A percentile compares a stretch with the other conserved stretches of the same genome.
These are phyloP conservation scores for Aproaerema taeniolella DNA, from an alignment of 2,888 invertebrate species.

Conservation along the genomic window DNA sequence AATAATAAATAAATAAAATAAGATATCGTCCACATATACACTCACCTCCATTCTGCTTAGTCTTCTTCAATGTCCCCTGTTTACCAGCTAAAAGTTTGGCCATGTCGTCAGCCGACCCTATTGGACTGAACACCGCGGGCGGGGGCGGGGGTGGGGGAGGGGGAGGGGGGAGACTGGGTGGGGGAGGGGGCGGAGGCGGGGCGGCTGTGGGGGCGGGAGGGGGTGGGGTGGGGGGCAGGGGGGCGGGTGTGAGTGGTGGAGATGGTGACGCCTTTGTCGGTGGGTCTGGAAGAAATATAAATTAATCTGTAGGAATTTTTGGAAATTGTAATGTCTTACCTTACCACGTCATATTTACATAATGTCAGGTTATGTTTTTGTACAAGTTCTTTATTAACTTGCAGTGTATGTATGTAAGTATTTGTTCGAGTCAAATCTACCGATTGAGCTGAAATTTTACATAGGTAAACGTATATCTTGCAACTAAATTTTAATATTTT, in stretches of 20 bases:
- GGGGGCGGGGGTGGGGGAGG: constrained; percentile 66
- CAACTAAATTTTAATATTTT: too few relatives aligned
- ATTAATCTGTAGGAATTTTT: too few relatives aligned
- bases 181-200: constrained; percentile 25
- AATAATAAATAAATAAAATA: too few relatives aligned
- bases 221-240: constrained; percentile 17
- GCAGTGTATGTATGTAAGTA: too few relatives aligned
- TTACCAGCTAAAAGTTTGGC: constrained; percentile 77
- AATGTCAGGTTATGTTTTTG: too few relatives aligned
- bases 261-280: constrained; percentile 5
- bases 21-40: too few relatives aligned
- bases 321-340: too few relatives aligned
- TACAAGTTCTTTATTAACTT: too few relatives aligned
- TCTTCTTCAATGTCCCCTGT: constrained; percentile 71
- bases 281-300: constrained; percentile 4
- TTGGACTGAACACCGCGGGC: constrained; percentile 42
- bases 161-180: constrained; percentile 33
- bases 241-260: constrained; percentile 12
- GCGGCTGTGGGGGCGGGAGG: constrained; percentile 23
- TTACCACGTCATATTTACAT: too few relatives aligned
- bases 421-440: too few relatives aligned
- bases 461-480: too few relatives aligned
- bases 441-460: too few relatives aligned
- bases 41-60: constrained; percentile 72
- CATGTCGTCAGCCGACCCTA: constrained; percentile 58